Conservation (phyloP, 2,113 vertebrate genomes). For the Burhinus bistriatus region DNA sequence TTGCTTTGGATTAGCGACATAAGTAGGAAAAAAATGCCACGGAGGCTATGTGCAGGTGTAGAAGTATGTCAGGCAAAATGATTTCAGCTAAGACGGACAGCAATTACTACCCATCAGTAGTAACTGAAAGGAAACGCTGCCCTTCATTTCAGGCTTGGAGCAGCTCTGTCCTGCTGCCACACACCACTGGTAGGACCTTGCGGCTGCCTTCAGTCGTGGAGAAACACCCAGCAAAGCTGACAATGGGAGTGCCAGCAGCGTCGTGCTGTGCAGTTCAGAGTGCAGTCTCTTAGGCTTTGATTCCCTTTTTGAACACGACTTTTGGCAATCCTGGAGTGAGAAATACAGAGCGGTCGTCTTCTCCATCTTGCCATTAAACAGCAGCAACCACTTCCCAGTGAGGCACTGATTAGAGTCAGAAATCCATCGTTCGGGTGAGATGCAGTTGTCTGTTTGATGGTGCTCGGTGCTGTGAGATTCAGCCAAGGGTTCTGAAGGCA, state of each 20-base stretch:
- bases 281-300: not conserved
- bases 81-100: not conserved
- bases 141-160: not conserved
- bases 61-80: not conserved
- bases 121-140: not conserved
- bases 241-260: accelerated
- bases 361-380: not conserved
- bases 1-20: not conserved
- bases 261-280: accelerated
- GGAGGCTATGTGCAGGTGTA: accelerated
- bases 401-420: not conserved
- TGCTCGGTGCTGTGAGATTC: not conserved
- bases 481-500: not conserved
- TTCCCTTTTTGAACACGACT: not conserved
- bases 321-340: not conserved
- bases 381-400: not conserved
- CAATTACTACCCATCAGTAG: not conserved
- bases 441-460: not conserved
- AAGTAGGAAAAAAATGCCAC: not conserved
- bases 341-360: not conserved
- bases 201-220: not conserved
- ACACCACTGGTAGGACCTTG: not conserved
- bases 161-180: not conserved
- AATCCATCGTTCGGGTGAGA: accelerated
- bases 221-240: not conserved